phyloP scores from a whole-genome alignment of 2,113 vertebrate species.

The Hippocampus comes region DNA sequence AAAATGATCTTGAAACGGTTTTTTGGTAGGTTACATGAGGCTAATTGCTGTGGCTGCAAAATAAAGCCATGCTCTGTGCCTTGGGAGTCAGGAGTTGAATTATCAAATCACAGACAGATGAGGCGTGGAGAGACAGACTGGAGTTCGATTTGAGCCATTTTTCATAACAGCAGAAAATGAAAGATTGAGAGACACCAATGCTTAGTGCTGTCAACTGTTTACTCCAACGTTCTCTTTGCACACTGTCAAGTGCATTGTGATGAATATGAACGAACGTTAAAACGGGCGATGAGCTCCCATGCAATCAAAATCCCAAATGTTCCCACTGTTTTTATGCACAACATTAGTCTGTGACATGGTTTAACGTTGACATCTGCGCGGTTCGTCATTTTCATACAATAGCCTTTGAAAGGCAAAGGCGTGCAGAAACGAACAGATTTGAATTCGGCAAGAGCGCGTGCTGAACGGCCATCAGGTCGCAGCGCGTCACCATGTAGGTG shows the following conservation, averaged over 20 bases:
- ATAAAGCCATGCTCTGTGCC: not conserved
- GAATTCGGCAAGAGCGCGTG: too few species aligned
- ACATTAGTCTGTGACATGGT: too few species aligned
- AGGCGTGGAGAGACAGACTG: conserved; percentile 3
- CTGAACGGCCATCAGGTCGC: too few species aligned
- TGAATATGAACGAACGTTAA: conserved; percentile 2
- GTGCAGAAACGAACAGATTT: too few species aligned
- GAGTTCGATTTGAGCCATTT: conserved; percentile 24
- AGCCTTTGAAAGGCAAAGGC: too few species aligned
- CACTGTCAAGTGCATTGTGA: not conserved
- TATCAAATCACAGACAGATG: conserved; percentile 1
- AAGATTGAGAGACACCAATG: conserved; percentile 5
- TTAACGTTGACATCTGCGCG: too few species aligned
- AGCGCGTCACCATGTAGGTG: too few species aligned
- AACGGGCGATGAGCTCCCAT: not conserved
- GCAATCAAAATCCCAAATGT: too few species aligned
- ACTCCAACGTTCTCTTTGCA: not conserved
- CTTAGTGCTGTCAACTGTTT: conserved; percentile 7
- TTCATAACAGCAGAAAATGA: conserved; percentile 14
- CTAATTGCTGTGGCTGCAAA: not conserved
- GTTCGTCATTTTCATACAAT: too few species aligned
- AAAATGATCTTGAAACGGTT: too few species aligned
- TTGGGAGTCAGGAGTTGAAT: not conserved
- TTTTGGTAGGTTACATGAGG: not conserved
- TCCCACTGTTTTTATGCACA: too few species aligned